Base-by-base conservation (phyloP, 2,888 invertebrate genomes). In the Keiferia lycopersicella region DNA sequence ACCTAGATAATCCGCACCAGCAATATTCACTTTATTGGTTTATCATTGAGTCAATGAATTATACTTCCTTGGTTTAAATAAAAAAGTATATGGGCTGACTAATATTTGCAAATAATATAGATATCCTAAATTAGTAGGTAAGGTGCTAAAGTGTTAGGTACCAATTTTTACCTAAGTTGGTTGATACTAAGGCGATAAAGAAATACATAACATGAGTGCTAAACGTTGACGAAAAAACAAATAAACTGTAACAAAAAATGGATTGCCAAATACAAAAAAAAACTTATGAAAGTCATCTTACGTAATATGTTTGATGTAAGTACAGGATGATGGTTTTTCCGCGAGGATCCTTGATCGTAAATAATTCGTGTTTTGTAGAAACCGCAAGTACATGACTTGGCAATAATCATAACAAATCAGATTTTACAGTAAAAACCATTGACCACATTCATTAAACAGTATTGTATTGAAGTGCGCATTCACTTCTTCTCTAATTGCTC, bases 271-370 rank as follows among this genome's bases (percentile, higher is more conserved):
- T 45, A 45, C 45, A 45, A 45, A 45, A 45, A 45, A 3, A 16
- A 45, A 45, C 18, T 10, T 50, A 50, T 50, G 50, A 53, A 53
- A 53, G 14, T 53, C 51, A 53, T 53, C 22, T 53, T 53, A 22
- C 51, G 51, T 53, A 53, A 53, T 53, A 16, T 58, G 18, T 58
- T 58, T 58, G 57, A 53, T 14, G 51, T 45, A 45, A 45, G 14
- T 14, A 41, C 41, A 14, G 1, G 48, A 20, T 51, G 51, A 53
- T 22, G 51, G 51, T 14, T 53, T 53, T 53, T 53, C 51, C 51
- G 14, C 18, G 4, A 53, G 51, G 51, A 53, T 14, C 51, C 22
- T 22, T 22, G 11, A 22, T 18, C 10, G 18, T 20, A 20, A 10
- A 6, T 20, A 18, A 6, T 20, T 11, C 50, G 50, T 50, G 18